phyloP scores from a whole-genome alignment of 2,797 vertebrate species.

The Xenops minutus region DNA sequence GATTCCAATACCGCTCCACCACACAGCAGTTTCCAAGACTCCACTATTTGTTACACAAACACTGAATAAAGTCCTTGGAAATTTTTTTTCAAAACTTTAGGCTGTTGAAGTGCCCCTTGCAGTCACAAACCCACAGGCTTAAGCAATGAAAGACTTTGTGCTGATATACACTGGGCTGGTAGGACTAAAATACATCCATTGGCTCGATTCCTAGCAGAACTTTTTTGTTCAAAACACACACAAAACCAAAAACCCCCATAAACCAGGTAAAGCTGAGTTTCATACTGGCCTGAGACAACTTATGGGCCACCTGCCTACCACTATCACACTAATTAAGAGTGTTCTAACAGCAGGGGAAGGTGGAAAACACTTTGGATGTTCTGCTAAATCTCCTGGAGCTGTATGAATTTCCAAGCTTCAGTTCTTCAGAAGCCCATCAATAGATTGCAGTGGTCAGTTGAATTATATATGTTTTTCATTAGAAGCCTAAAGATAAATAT shows the following conservation, averaged over 20 bases:
- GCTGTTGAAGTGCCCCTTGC: fast-evolving
- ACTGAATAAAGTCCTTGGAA: background rate
- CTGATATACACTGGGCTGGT: fast-evolving
- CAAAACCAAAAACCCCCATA: background rate
- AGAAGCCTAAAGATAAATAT: conserved; percentile 23
- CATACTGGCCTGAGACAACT: background rate
- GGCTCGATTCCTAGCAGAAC: background rate
- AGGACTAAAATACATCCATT: background rate
- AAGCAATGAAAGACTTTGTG: background rate
- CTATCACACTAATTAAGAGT: background rate
- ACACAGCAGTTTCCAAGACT: background rate
- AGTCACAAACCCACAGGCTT: background rate
- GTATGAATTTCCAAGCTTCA: background rate
- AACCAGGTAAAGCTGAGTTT: background rate
- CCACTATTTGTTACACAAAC: background rate
- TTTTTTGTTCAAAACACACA: background rate
- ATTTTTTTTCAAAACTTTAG: fast-evolving
- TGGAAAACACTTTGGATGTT: background rate
- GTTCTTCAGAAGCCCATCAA: background rate
- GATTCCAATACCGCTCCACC: background rate
- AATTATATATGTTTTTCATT: conserved; percentile 20
- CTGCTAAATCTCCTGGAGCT: background rate
- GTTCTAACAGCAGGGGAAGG: background rate
- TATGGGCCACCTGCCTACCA: background rate
- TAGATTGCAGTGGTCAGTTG: conserved; percentile 12